Evolutionary conservation across 1,140 invertebrate species (phyloP).

Genomic region (Dreissena polymorpha): DNA sequence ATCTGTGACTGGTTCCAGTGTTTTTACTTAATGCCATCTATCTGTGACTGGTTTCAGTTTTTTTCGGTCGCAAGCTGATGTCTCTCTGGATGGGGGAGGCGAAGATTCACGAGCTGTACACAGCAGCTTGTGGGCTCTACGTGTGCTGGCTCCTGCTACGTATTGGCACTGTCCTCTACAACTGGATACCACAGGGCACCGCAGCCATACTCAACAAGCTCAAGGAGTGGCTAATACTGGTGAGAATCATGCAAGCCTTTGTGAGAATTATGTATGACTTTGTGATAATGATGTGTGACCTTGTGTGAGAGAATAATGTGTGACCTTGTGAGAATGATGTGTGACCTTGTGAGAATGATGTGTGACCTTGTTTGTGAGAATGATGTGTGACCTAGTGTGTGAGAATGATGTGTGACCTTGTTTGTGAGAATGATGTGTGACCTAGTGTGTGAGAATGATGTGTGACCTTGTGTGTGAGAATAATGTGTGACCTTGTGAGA

Average conservation of each 20-base stretch:
- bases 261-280: background rate
- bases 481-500: no score
- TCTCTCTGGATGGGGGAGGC: slow-evolving; percentile 86
- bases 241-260: slow-evolving; percentile 52
- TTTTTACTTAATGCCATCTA: slow-evolving; percentile 83
- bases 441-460: no score
- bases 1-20: slow-evolving; percentile 80
- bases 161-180: slow-evolving; percentile 88
- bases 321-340: no score
- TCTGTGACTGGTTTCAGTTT: slow-evolving; percentile 82
- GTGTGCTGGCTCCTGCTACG: slow-evolving; percentile 93
- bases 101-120: slow-evolving; percentile 96
- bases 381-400: no score
- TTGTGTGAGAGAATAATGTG: no score
- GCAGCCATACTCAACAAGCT: slow-evolving; percentile 87
- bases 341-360: no score
- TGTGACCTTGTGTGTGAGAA: no score
- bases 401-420: no score
- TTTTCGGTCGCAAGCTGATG: slow-evolving; percentile 93
- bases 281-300: no score
- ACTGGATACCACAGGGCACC: slow-evolving; percentile 94
- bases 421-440: no score
- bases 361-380: no score
- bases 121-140: slow-evolving; percentile 95
- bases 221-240: slow-evolving; percentile 85